Percentiles rank a stretch among this genome's conserved stretches.
Evolutionary conservation across 2,888 invertebrate genomes (phyloP).

Genomic region (Cosmia pyralina): DNA sequence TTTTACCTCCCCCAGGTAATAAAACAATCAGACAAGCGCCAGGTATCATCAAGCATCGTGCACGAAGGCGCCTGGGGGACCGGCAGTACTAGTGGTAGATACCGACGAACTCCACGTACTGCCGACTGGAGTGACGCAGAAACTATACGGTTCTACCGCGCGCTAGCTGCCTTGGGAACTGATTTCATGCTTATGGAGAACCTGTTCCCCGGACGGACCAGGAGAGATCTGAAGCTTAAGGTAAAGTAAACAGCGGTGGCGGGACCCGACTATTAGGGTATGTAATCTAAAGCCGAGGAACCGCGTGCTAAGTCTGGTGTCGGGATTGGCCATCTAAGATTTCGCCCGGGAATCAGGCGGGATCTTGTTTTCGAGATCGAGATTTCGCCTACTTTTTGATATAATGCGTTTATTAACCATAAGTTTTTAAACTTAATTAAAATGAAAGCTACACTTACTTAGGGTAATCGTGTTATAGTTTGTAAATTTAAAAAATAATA

Average conservation of each 20-base stretch:
- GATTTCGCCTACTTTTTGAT: too few relatives aligned
- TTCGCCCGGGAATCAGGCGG: too few relatives aligned
- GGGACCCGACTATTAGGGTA: too few relatives aligned
- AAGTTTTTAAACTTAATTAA: too few relatives aligned
- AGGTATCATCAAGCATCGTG: constrained; percentile 91
- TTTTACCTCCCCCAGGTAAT: constrained; percentile 86
- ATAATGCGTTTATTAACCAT: too few relatives aligned
- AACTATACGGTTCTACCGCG: constrained; percentile 97
- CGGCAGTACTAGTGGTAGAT: constrained; percentile 90
- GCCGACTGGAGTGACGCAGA: constrained; percentile 94
- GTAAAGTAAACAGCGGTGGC: constrained; percentile 63
- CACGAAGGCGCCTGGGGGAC: constrained; percentile 89
- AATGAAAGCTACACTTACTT: too few relatives aligned
- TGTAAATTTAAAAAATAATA: too few relatives aligned
- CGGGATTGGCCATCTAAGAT: too few relatives aligned
- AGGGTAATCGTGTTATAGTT: too few relatives aligned
- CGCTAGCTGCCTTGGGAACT: constrained; percentile 96
- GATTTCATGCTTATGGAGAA: constrained; percentile 97
- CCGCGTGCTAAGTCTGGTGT: too few relatives aligned
- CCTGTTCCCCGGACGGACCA: constrained; percentile 94
- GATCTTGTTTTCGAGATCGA: too few relatives aligned
- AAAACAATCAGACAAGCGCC: constrained; percentile 92
- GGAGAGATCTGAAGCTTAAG: constrained; percentile 96
- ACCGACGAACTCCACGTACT: constrained; percentile 92
- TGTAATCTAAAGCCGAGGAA: too few relatives aligned